Evolutionary conservation across 1,140 invertebrate genomes (phyloP).

Genomic region (Ceratitis capitata): DNA sequence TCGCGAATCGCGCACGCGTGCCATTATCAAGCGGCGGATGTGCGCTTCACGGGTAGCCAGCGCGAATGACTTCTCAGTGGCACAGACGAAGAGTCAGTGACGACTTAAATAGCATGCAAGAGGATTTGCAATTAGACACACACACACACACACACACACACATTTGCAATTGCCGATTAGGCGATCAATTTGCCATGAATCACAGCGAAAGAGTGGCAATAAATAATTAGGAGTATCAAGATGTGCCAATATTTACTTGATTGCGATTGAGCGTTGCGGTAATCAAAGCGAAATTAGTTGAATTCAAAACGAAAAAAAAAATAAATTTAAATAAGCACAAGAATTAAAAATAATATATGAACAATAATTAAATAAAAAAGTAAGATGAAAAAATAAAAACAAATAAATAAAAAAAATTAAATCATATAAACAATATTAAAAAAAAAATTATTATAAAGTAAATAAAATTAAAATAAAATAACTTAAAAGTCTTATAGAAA

Average conservation of each 20-base stretch:
- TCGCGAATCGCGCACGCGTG: slow-evolving; percentile 13
- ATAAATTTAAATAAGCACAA: background rate
- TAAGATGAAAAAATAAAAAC: background rate
- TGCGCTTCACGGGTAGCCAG: background rate
- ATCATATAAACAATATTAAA: too few species aligned
- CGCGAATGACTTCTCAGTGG: background rate
- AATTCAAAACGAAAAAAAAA: background rate
- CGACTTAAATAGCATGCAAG: background rate
- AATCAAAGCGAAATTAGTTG: background rate
- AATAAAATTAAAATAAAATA: too few species aligned
- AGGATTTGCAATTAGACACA: background rate
- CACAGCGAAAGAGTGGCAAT: background rate
- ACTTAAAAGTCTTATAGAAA: too few species aligned
- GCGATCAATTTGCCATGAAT: background rate
- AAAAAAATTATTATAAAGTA: too few species aligned
- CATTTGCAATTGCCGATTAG: background rate
- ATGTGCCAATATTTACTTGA: background rate
- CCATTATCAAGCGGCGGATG: background rate
- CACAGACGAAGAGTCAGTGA: too few species aligned
- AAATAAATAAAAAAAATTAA: background rate
- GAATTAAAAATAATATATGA: too few species aligned
- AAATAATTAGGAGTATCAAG: background rate
- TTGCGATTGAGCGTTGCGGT: background rate
- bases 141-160: background rate
- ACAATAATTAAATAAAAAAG: too few species aligned